Evolutionary conservation across 2,113 vertebrate species (phyloP).

Genomic region (Paradoxurus hermaphroditus): DNA sequence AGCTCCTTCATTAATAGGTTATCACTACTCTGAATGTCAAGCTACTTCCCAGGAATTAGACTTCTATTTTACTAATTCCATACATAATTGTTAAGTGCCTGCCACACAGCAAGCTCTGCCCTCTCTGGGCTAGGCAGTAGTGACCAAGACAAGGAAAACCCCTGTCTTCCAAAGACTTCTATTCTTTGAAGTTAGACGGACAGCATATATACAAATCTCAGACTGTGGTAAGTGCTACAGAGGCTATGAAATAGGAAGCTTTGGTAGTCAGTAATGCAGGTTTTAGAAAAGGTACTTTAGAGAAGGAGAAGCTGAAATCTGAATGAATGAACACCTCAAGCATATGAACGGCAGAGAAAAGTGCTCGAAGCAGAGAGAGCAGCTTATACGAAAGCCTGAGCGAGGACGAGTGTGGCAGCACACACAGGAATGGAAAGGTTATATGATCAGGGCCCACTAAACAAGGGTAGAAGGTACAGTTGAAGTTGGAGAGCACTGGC

Average conservation of each 20-base stretch:
- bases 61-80: neutral
- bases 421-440: neutral
- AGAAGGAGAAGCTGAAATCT: neutral
- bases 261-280: too few relatives aligned
- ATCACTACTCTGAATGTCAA: neutral
- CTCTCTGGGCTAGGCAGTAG: neutral
- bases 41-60: neutral
- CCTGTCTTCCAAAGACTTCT: neutral
- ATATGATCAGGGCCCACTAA: neutral
- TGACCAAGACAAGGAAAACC: neutral
- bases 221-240: neutral
- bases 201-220: neutral
- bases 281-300: neutral
- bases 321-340: neutral
- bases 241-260: neutral
- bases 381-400: neutral
- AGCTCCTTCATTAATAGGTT: neutral
- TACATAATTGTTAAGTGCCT: neutral
- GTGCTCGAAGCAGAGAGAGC: neutral
- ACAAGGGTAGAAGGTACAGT: fast-evolving
- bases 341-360: neutral
- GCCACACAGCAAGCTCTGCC: neutral
- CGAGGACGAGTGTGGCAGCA: neutral
- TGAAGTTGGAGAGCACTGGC: neutral
- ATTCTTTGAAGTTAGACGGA: neutral